phyloP scores from a whole-genome alignment of 1,140 invertebrate species.

The Solenopsis invicta region DNA sequence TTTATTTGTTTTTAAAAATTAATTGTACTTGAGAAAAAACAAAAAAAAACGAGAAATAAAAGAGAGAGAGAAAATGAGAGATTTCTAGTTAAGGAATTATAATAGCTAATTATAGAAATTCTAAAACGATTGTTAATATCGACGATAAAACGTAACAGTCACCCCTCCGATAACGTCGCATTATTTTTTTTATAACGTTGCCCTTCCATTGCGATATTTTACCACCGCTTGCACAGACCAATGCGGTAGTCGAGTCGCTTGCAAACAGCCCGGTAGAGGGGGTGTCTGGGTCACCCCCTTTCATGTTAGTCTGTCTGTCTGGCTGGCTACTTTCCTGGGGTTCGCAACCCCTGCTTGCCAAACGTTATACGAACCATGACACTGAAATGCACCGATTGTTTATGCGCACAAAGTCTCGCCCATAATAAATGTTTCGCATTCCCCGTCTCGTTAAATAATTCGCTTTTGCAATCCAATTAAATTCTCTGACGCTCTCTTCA shows the following conservation, averaged over 20 bases:
- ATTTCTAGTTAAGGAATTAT: background rate
- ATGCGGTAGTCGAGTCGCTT: conserved; percentile 73
- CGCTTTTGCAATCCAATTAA: conserved; percentile 21
- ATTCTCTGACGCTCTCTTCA: background rate
- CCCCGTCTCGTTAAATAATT: conserved; percentile 24
- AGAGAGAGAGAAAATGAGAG: background rate
- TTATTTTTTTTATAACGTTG: conserved; percentile 68
- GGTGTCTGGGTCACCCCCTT: conserved; percentile 86
- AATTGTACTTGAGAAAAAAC: background rate
- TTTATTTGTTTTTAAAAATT: background rate
- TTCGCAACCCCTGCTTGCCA: conserved; percentile 80
- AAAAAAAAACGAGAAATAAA: background rate
- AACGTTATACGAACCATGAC: conserved; percentile 64
- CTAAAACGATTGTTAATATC: conserved; percentile 30
- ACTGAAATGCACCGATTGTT: conserved; percentile 74
- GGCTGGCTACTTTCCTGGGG: conserved; percentile 79
- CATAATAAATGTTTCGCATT: conserved; percentile 47
- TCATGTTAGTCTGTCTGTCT: conserved; percentile 81
- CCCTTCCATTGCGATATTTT: conserved; percentile 51
- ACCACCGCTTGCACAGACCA: conserved; percentile 66
- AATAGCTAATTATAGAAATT: conserved; percentile 15
- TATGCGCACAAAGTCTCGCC: conserved; percentile 55
- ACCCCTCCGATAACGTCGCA: conserved; percentile 37
- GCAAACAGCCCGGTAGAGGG: conserved; percentile 79
- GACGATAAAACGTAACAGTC: conserved; percentile 23